Evolutionary conservation across 2,797 vertebrate species (phyloP), one percentile per base, ranked within the genome.

Genomic region (Eurystomus glaucurus): DNA sequence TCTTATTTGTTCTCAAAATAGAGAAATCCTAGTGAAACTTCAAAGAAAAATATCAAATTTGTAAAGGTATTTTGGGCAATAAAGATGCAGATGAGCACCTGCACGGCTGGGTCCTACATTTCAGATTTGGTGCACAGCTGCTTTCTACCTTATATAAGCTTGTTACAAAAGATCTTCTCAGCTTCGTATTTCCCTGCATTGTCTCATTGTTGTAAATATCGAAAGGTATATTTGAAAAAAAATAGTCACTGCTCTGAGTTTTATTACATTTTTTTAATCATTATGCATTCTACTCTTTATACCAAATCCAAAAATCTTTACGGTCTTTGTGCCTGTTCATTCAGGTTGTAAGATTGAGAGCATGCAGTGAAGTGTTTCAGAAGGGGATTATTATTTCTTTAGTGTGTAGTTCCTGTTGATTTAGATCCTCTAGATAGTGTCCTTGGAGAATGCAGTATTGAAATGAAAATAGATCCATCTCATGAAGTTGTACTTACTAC

Each of bases 391-490:
- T 54, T 95, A 84, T 62, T 94, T 93, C 76, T 90, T 88, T 33
- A 86, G 35, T 26, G 37, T 51, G 65, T 46, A 90, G 54, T 70
- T 95, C 48, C 83, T 96, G 85, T 94, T 96, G 93, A 90, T 90
- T 95, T 88, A 90, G 39, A 94, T 92, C 62, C 62, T 88, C 60
- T 75, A 74, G 64, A 93, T 25, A 66, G 37, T 5, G 26, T 55
- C 72, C 82, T 72, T 50, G 25, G 62, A 90, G 79, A 94, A 95
- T 15, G 55, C 48, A 51, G 29, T 25, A 76, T 51, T 85, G 88
- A 94, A 95, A 95, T 79, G 65, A 90, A 96, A 95, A 94, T 7
- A 94, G 76, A 96, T 51, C 61, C 29, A 80, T 62, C 72, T 90
- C 65, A 14, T 85, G 79, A 93, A 96, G 74, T 64, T 89, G 77